Base-by-base conservation (phyloP, 2,888 invertebrate species). In the Drosophila anomelani region DNA sequence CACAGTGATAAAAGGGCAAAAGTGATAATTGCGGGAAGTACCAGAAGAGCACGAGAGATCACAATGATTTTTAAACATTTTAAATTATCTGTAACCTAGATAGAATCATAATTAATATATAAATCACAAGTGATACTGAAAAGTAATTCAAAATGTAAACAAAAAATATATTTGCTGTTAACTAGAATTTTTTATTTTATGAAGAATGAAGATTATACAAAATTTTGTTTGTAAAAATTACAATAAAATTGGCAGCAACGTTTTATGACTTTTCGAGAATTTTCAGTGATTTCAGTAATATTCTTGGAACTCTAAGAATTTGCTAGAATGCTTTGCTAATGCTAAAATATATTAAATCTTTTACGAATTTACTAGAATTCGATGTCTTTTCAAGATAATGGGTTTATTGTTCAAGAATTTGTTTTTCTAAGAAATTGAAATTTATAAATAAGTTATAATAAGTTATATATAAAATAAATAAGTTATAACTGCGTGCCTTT, bases 41-140 rank as follows among this genome's bases (percentile, higher is more conserved):
- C 12, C 8, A 13, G 13, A n/a, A 26, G 17, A 9, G 15, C 41
- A 6, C 1, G 8, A 17, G 1, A 13, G 20, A 51, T 5, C 1
- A 5, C 3, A 9, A 13, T 34, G 2, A 1, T 13, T 49, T 32
- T 13, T 17, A 8, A 8, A 7, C 7, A 17, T 17, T 34, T 5
- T 0, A 34, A 34, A 5, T 13, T 1, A 9, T 13, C 1, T 17
- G 4, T 8, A 20, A 4, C 0, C 13, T 20, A 12, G 0, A 20
- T 34, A 34, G 15, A 46, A 15, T 9, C 9, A n/a, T 29, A 29
- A 0, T 13, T 7, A 4, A 4, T 13, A 17, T 4, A 12, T n/a
- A 8, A 8, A 4, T 47, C 15, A 17, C 2, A 7, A 32, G 12
- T 12, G 1, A 10, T 49, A 17, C 7, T 4, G 2, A n/a, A 46